Conservation (phyloP, 2,888 invertebrate genomes). For the Trypoxylon attenuatum region DNA sequence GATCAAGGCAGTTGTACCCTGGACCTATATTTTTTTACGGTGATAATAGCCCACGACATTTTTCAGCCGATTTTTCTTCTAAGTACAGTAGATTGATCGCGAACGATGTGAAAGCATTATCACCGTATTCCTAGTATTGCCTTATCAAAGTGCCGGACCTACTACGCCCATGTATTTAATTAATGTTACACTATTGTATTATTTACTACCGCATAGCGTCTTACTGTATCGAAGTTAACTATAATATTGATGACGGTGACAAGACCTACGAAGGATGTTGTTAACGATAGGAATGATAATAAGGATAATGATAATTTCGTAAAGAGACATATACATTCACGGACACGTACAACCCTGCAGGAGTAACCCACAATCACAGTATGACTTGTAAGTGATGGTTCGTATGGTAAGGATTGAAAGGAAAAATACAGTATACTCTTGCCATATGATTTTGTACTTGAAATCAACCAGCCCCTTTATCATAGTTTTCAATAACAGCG, state of each 20-base stretch:
- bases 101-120: background rate
- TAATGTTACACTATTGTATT: constrained; percentile 70
- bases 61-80: no score
- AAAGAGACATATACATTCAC: constrained; percentile 47
- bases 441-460: constrained; percentile 41
- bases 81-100: constrained; percentile 1
- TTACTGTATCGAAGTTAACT: constrained; percentile 55
- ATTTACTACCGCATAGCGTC: constrained; percentile 60
- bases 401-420: constrained; percentile 71
- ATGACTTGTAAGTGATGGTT: constrained; percentile 73
- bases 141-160: constrained; percentile 30
- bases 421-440: constrained; percentile 52
- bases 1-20: constrained; percentile 6
- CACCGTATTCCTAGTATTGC: background rate
- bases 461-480: no score
- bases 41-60: no score
- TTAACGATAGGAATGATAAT: constrained; percentile 54
- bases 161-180: constrained; percentile 68
- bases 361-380: constrained; percentile 63
- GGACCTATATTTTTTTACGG: background rate
- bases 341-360: constrained; percentile 28
- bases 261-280: constrained; percentile 20
- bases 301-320: constrained; percentile 59
- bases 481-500: no score
- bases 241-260: constrained; percentile 20